These are phyloP conservation scores for Tenthredo notha DNA, from an alignment of 2,888 invertebrate genomes.

Conservation along the genomic window DNA sequence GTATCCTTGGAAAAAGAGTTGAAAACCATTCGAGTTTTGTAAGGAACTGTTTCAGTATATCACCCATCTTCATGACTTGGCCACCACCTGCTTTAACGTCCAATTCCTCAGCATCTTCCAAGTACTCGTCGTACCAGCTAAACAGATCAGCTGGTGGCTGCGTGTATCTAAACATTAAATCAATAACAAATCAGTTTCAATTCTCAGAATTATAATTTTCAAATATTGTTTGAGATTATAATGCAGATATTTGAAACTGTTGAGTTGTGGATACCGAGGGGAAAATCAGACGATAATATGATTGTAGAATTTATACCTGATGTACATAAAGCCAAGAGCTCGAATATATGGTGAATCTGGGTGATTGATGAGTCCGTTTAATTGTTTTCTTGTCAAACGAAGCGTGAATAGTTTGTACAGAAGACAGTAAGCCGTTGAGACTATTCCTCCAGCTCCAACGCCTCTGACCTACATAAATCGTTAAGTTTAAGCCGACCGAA, in stretches of 20 bases:
- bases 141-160: conserved; percentile 97
- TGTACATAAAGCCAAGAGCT: conserved; percentile 93
- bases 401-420: conserved; percentile 98
- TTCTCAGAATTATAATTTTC: conserved; percentile 55
- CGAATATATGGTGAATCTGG: conserved; percentile 98
- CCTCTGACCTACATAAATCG: conserved; percentile 89
- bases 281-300: conserved; percentile 8
- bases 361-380: conserved; percentile 96
- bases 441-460: conserved; percentile 99
- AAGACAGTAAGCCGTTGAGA: conserved; percentile 99
- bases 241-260: background rate
- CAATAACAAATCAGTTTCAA: conserved; percentile 8
- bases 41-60: conserved; percentile 94
- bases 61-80: conserved; percentile 94
- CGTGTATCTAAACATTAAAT: conserved; percentile 86
- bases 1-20: conserved; percentile 98
- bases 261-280: background rate
- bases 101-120: conserved; percentile 97
- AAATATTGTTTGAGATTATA: conserved; percentile 67
- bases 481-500: conserved; percentile 70
- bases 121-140: conserved; percentile 97
- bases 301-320: conserved; percentile 79
- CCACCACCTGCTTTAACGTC: conserved; percentile 99
- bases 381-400: conserved; percentile 97
- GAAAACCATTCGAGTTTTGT: conserved; percentile 99